These are phyloP conservation scores for Phalacrocorax aristotelis DNA, from an alignment of 2,113 vertebrate genomes.

Conservation along the genomic window DNA sequence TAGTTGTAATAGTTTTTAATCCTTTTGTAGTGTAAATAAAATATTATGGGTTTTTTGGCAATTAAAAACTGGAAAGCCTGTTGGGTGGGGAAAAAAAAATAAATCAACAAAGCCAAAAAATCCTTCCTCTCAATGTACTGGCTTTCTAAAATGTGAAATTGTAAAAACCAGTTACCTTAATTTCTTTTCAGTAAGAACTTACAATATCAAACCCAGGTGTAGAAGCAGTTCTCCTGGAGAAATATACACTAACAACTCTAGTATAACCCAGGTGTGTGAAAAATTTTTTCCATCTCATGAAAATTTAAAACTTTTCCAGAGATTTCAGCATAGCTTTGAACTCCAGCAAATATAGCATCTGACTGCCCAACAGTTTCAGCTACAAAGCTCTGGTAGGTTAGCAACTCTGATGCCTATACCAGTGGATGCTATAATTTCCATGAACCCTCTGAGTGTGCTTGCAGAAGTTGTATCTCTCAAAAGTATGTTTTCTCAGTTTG, in stretches of 20 bases:
- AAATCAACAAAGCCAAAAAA: background rate
- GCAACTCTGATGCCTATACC: background rate
- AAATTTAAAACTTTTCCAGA: background rate
- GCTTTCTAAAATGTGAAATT: background rate
- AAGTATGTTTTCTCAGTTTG: background rate
- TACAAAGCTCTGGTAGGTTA: background rate
- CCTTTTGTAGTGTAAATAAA: background rate
- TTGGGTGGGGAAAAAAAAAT: background rate
- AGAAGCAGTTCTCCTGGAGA: background rate
- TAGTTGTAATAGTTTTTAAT: background rate
- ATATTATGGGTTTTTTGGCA: background rate
- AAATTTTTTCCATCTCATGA: background rate
- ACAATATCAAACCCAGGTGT: background rate
- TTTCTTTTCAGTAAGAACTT: background rate
- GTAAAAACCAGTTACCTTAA: background rate
- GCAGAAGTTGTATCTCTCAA: background rate
- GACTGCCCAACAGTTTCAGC: background rate
- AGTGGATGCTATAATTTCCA: background rate
- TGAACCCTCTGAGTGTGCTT: background rate
- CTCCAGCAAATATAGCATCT: background rate
- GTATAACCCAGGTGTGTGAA: background rate
- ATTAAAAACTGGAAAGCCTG: background rate
- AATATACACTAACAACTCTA: background rate
- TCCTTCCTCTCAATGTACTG: accelerated
- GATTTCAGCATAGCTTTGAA: conserved; percentile 18